Conservation (phyloP, 1,140 invertebrate species). For the Frieseomelitta varia region DNA sequence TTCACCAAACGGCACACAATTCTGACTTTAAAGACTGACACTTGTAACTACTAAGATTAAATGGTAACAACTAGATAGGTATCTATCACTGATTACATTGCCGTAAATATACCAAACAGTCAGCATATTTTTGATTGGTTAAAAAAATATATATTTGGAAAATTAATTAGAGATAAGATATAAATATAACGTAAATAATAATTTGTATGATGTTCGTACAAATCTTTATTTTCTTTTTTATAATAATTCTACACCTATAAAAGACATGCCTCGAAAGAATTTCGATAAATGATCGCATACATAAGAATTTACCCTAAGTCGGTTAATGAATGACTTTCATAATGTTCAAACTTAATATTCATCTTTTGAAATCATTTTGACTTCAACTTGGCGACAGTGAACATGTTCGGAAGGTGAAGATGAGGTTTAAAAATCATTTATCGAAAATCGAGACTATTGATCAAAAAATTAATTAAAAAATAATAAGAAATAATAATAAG, state of each 20-base stretch:
- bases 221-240: background rate
- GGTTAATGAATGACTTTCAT: background rate
- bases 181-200: background rate
- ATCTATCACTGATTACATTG: background rate
- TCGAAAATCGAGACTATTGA: no score
- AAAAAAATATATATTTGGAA: background rate
- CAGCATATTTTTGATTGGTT: background rate
- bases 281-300: background rate
- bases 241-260: background rate
- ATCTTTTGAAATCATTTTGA: background rate
- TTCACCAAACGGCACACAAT: constrained; percentile 6
- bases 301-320: background rate
- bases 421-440: background rate
- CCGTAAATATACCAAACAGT: background rate
- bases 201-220: background rate
- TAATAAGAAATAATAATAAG: background rate
- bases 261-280: background rate
- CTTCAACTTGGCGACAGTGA: background rate
- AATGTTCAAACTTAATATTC: background rate
- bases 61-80: constrained; percentile 10
- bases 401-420: background rate
- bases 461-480: background rate
- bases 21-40: constrained; percentile 26
- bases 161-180: no score
- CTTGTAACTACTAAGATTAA: constrained; percentile 33